Conservation (phyloP, 1,140 invertebrate species). For the Nebria ingens region DNA sequence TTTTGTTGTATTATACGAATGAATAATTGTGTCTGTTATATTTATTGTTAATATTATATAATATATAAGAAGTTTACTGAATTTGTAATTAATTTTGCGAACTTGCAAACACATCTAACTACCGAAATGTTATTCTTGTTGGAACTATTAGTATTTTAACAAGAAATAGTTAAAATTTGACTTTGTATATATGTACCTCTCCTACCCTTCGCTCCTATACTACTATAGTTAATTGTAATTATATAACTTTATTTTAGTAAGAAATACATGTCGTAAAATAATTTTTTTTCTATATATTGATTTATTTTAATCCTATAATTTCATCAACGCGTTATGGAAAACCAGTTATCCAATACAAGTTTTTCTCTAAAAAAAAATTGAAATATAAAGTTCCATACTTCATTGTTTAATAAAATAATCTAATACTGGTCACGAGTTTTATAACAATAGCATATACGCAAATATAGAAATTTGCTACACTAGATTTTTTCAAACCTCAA, state of each 20-base stretch:
- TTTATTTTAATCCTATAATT: too few relatives aligned
- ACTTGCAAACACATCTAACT: not conserved
- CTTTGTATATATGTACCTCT: not conserved
- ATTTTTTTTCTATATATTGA: too few relatives aligned
- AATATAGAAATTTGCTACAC: too few relatives aligned
- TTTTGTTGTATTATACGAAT: not conserved
- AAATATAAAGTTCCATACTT: too few relatives aligned
- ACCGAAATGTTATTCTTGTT: slow-evolving; percentile 6
- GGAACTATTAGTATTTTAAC: not conserved
- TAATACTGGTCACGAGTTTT: too few relatives aligned
- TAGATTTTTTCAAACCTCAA: too few relatives aligned
- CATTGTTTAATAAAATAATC: too few relatives aligned
- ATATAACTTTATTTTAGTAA: slow-evolving; percentile 8
- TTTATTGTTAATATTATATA: slow-evolving; percentile 6
- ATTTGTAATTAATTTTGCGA: slow-evolving; percentile 1
- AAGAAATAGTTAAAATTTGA: slow-evolving; percentile 2
- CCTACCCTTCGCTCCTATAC: not conserved
- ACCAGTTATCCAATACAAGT: too few relatives aligned
- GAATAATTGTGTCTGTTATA: slow-evolving; percentile 1
- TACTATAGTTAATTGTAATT: slow-evolving; percentile 6
- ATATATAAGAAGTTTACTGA: slow-evolving; percentile 1
- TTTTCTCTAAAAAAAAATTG: too few relatives aligned
- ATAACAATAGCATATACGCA: too few relatives aligned
- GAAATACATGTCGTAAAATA: slow-evolving; percentile 1
- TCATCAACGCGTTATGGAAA: too few relatives aligned